phyloP scores from a whole-genome alignment of 2,797 vertebrate genomes.

The Loriculus beryllinus region DNA sequence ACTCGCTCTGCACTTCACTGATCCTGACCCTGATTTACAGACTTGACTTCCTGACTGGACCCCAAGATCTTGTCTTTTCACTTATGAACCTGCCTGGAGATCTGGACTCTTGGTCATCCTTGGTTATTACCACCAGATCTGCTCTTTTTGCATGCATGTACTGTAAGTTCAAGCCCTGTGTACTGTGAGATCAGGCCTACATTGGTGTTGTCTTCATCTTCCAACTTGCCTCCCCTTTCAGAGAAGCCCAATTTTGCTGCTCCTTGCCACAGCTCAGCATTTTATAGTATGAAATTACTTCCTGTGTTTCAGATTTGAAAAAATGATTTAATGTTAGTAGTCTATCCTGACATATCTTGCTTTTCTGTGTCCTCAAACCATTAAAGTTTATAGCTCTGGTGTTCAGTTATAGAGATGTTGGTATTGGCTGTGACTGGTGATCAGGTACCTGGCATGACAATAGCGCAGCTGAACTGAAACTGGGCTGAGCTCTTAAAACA shows the following conservation, averaged over 20 bases:
- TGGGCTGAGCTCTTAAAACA: neutral
- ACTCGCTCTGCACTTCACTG: neutral
- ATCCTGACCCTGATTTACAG: neutral
- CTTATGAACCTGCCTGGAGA: neutral
- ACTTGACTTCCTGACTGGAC: neutral
- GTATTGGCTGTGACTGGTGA: neutral
- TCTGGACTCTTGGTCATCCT: neutral
- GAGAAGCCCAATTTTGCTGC: neutral
- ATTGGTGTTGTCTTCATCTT: neutral
- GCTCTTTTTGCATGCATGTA: neutral
- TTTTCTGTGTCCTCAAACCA: neutral
- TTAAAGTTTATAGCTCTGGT: neutral
- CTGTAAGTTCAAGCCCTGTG: too few species aligned
- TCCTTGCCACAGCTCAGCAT: neutral
- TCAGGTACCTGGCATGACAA: neutral
- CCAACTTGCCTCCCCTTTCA: neutral
- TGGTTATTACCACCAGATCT: neutral
- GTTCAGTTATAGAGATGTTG: neutral
- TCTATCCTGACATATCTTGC: neutral
- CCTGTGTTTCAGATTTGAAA: neutral
- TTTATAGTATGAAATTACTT: neutral
- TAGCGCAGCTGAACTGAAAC: neutral
- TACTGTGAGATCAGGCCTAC: neutral
- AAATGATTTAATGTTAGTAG: neutral
- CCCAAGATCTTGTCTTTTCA: neutral